phyloP scores from a whole-genome alignment of 2,888 invertebrate species.

The Nebria salina region DNA sequence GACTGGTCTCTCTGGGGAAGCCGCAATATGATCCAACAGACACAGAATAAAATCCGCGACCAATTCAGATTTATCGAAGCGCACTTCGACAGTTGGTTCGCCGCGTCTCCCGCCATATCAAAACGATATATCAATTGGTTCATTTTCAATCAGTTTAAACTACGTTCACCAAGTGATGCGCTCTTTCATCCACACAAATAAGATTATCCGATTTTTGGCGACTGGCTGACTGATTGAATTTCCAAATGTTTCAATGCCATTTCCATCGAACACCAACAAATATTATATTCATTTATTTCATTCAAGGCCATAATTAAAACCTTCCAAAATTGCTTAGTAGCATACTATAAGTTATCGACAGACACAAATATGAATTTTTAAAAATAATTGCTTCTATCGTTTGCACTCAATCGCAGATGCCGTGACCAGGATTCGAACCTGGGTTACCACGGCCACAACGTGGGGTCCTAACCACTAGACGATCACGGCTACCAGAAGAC shows the following conservation, averaged over 20 bases:
- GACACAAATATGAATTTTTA: not conserved
- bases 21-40: not conserved
- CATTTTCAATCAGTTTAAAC: slow-evolving; percentile 1
- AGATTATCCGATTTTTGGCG: not conserved
- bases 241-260: not conserved
- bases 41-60: not conserved
- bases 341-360: too few species aligned
- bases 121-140: not conserved
- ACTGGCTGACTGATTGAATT: not conserved
- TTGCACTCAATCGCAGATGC: not conserved
- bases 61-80: not conserved
- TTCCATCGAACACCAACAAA: not conserved
- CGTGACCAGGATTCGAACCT: slow-evolving; percentile 1
- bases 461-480: slow-evolving; percentile 1
- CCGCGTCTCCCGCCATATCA: not conserved
- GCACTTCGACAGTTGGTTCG: not conserved
- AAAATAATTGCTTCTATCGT: not conserved
- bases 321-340: too few species aligned
- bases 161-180: not conserved
- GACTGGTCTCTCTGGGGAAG: not conserved
- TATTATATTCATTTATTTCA: not conserved
- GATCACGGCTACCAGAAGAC: not conserved
- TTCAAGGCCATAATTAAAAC: too few species aligned
- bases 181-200: not conserved
- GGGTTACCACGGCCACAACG: slow-evolving; percentile 1